Conservation (phyloP, 2,888 invertebrate species). For the Empis stercorea region DNA sequence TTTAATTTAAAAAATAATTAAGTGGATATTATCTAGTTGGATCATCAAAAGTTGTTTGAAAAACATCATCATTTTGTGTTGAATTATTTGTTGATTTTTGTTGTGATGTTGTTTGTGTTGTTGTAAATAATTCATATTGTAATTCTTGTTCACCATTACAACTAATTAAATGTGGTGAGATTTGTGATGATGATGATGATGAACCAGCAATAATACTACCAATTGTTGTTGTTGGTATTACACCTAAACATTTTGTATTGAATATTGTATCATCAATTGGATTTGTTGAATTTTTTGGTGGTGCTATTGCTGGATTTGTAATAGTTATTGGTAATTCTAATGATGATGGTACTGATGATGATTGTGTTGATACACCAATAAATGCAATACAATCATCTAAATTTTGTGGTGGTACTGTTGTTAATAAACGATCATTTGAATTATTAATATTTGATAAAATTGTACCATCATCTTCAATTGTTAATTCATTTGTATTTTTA, state of each 20-base stretch:
- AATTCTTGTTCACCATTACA: conserved; percentile 4
- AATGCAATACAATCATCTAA: conserved; percentile 46
- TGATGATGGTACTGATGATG: conserved; percentile 49
- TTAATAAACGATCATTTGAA: conserved; percentile 6
- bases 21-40: conserved; percentile 18
- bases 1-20: conserved; percentile 11
- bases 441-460: conserved; percentile 6
- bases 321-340: conserved; percentile 64
- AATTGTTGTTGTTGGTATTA: too few species aligned
- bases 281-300: conserved; percentile 31
- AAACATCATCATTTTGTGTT: too few species aligned
- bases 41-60: conserved; percentile 11
- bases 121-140: conserved; percentile 9
- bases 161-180: conserved; percentile 6
- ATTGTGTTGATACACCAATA: conserved; percentile 40
- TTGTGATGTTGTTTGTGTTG: conserved; percentile 3
- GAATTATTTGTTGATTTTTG: not conserved
- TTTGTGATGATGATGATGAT: not conserved
- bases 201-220: too few species aligned
- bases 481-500: not conserved
- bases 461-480: not conserved
- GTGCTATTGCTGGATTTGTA: conserved; percentile 60
- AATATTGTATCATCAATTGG: conserved; percentile 7
- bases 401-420: conserved; percentile 16
- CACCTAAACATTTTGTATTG: conserved; percentile 1